These are phyloP conservation scores for Zonitis immaculata DNA, from an alignment of 2,888 invertebrate species.

Conservation along the genomic window DNA sequence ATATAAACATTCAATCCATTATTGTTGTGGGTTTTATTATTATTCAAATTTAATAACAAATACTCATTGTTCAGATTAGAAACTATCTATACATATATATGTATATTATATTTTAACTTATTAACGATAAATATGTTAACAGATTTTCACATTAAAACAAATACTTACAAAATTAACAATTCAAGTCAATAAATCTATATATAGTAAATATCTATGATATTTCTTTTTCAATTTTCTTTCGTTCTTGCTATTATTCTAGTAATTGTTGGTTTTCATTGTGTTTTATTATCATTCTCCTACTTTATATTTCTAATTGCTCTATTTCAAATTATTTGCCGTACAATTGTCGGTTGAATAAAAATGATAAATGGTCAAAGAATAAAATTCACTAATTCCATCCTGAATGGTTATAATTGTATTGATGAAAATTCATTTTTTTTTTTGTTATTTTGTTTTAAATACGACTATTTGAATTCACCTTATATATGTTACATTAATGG, in stretches of 20 bases:
- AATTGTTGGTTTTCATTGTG: background rate
- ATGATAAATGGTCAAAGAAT: background rate
- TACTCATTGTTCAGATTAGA: background rate
- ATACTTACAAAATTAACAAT: background rate
- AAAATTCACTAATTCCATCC: background rate
- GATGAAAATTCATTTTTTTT: background rate
- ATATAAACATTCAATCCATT: background rate
- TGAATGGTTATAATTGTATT: background rate
- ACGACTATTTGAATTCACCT: conserved; percentile 1
- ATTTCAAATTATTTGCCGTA: background rate
- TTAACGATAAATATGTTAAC: too few species aligned
- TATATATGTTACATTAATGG: conserved; percentile 1
- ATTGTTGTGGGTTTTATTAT: background rate
- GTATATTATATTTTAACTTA: too few species aligned
- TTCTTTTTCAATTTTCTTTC: too few species aligned
- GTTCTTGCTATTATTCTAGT: too few species aligned
- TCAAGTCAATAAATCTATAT: background rate
- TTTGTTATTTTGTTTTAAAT: background rate
- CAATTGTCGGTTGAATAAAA: background rate
- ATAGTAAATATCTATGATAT: background rate
- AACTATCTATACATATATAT: background rate
- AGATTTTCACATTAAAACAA: background rate
- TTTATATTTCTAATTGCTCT: background rate
- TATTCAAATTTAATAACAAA: background rate
- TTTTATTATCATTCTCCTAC: background rate